Percentiles rank a stretch among this genome's conserved stretches.
These are phyloP conservation scores for Tetranychus urticae DNA, from an alignment of 1,140 invertebrate genomes.

Conservation along the genomic window DNA sequence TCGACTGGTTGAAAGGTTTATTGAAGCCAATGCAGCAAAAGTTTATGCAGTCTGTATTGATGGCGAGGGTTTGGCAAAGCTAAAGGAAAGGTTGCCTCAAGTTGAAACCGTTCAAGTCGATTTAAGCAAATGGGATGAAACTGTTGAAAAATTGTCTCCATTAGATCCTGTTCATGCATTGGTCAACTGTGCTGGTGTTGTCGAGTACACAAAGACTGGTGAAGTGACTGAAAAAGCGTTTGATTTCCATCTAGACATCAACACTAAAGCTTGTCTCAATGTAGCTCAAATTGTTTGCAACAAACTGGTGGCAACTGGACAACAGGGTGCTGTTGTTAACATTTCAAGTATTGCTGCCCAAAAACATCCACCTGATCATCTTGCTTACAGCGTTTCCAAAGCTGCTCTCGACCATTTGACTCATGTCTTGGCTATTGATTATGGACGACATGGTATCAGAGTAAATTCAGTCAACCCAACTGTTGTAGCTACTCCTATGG, in stretches of 20 bases:
- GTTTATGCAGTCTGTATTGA: too few species aligned
- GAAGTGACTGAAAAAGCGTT: neutral
- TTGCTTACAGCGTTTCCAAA: neutral
- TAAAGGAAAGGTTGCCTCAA: constrained; percentile 9
- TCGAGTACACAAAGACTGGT: neutral
- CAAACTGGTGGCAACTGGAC: constrained; percentile 37
- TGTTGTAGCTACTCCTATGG: neutral
- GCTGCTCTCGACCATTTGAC: neutral
- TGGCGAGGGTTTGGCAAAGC: too few species aligned
- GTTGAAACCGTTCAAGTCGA: constrained; percentile 13
- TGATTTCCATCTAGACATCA: neutral
- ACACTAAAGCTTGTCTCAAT: neutral
- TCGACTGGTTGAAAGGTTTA: constrained; percentile 2
- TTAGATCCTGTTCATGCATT: constrained; percentile 34
- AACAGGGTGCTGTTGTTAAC: constrained; percentile 60
- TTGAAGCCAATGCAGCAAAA: neutral
- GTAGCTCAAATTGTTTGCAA: constrained; percentile 56
- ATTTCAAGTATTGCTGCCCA: constrained; percentile 64
- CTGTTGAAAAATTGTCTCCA: constrained; percentile 31
- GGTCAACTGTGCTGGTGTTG: constrained; percentile 64
- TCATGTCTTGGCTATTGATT: neutral
- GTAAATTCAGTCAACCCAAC: neutral
- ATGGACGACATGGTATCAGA: neutral
- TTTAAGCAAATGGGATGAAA: constrained; percentile 15
- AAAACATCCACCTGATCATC: constrained; percentile 24